Conservation (phyloP, 2,888 invertebrate genomes). For the Hirtodrosophila confusa region DNA sequence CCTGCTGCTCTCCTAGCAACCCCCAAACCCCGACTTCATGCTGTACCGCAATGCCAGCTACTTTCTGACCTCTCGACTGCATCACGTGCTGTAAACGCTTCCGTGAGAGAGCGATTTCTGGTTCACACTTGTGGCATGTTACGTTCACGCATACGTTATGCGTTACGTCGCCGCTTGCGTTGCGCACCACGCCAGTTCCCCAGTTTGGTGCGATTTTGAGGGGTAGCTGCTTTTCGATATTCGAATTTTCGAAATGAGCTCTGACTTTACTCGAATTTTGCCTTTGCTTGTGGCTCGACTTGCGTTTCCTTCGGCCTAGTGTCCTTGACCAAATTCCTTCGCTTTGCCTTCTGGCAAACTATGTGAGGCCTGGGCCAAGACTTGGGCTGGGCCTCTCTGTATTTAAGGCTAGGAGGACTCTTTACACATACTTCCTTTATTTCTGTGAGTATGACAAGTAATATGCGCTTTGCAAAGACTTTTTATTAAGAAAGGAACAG, state of each 20-base stretch:
- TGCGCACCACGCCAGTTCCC: slow-evolving; percentile 1
- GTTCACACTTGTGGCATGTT: slow-evolving; percentile 74
- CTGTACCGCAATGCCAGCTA: slow-evolving; percentile 68
- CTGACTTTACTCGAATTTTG: slow-evolving; percentile 14
- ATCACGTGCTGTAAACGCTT: slow-evolving; percentile 70
- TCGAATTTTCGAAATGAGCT: slow-evolving; percentile 36
- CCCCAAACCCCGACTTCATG: slow-evolving; percentile 17
- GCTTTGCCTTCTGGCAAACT: slow-evolving; percentile 25
- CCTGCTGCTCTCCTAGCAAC: slow-evolving; percentile 2
- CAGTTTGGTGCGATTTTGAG: slow-evolving; percentile 10
- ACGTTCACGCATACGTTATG: slow-evolving; percentile 31
- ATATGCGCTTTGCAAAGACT: too few species aligned
- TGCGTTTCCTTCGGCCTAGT: slow-evolving; percentile 27
- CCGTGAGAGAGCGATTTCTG: slow-evolving; percentile 18
- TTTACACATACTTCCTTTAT: background rate
- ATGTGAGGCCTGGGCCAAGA: slow-evolving; percentile 8
- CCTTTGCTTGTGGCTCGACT: slow-evolving; percentile 8
- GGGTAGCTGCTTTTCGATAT: slow-evolving; percentile 29
- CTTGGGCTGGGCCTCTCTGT: background rate
- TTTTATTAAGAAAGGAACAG: too few species aligned
- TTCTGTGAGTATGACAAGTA: too few species aligned
- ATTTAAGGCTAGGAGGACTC: background rate
- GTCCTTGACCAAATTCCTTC: slow-evolving; percentile 80
- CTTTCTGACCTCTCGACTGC: slow-evolving; percentile 53
- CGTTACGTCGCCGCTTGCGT: slow-evolving; percentile 26